A percentile compares a stretch with the other conserved stretches of the same genome.
Evolutionary conservation across 2,113 vertebrate genomes (phyloP).

Genomic region (Indicator maculatus): DNA sequence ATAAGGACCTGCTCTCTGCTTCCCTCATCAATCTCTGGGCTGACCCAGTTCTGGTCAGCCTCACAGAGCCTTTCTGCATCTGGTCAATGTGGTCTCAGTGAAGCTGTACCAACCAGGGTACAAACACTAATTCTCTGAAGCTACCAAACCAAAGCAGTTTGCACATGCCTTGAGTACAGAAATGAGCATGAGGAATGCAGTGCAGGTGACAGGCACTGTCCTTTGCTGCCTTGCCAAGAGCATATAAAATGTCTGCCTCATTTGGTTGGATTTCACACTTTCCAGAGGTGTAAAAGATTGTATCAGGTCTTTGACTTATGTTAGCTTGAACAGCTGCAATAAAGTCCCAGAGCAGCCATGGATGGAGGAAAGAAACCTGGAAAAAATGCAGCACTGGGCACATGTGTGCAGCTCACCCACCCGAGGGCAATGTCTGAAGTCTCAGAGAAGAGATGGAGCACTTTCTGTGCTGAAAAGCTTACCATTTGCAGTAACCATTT

Average conservation of each 20-base stretch:
- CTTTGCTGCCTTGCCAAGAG: not conserved
- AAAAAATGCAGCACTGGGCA: not conserved
- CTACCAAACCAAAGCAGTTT: not conserved
- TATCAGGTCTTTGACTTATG: not conserved
- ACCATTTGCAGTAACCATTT: no score
- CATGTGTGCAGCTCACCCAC: not conserved
- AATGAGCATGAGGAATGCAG: not conserved
- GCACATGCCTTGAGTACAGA: rapidly evolving
- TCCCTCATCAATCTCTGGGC: rapidly evolving
- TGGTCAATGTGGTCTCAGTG: rapidly evolving
- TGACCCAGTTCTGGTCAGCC: not conserved
- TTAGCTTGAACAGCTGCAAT: not conserved
- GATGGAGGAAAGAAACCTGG: not conserved
- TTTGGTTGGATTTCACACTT: not conserved
- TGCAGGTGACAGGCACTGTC: not conserved
- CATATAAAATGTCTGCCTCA: not conserved
- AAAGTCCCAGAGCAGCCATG: not conserved
- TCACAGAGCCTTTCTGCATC: not conserved
- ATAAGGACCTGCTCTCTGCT: not conserved
- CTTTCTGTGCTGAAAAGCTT: not conserved
- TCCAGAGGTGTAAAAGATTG: conserved; percentile 15
- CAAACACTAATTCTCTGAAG: not conserved
- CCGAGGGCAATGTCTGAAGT: rapidly evolving
- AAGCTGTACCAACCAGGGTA: not conserved
- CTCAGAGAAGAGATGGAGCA: not conserved